Evolutionary conservation across 2,797 vertebrate genomes (phyloP), one percentile per base, ranked within the genome.

Genomic region (Clamator glandarius): DNA sequence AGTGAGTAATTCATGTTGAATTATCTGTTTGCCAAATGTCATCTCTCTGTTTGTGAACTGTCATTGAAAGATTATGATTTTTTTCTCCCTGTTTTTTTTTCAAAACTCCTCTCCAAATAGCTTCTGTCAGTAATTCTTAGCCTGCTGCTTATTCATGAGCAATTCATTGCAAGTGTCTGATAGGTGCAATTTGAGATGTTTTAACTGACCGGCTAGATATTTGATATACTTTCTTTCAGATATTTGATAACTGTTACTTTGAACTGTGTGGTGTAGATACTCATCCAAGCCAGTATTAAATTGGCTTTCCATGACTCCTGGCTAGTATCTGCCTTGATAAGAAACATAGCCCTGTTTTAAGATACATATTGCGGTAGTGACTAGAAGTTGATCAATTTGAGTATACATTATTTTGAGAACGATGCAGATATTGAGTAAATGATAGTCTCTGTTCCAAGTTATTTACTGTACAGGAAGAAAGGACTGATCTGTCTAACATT

Each of bases 1-100:
- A 93, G 79, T 66, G 68, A 93, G 73, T 96, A 93, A 93, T 90
- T 95, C 85, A 88, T 69, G 64, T 91, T 91, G 93, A 96, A 97
- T 96, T 95, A 91, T 94, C 82, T 93, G 82, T 94, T 96, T 95
- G 85, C 89, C 92, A 90, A 92, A 92, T 88, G 95, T 86, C 94
- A 91, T 6, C 70, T 83, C 81, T 78, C 77, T 95, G 93, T 92
- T 90, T 95, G 95, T 92, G 92, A 94, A 89, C 88, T 95, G 94
- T 92, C 96, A 87, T 12, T 88, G 85, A 84, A 77, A 84, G 42
- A 86, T 36, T 57, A 50, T 7, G 28, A 15, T 44, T 57, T 74
- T 80, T 79, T 86, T 79, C 26, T 15, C 58, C 58, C 54, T 10
- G 16, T 58, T 87, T 92, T 89, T 89, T 88, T 42, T 35, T 87